A percentile compares a stretch with the other conserved stretches of the same genome.
Conservation (phyloP, 1,140 invertebrate genomes). For the Heliconius eleuchia region DNA sequence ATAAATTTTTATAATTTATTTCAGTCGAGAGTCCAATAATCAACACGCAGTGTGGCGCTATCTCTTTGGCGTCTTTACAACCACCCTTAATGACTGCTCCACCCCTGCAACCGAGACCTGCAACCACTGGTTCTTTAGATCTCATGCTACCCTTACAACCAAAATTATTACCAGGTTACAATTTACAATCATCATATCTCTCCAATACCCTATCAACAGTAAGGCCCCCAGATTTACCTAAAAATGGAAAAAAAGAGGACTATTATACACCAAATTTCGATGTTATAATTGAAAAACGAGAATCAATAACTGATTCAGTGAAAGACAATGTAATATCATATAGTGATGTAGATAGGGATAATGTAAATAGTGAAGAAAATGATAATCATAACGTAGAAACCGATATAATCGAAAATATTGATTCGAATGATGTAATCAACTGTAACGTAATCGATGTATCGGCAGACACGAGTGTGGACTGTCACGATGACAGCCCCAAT, state of each 20-base stretch:
- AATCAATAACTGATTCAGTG: constrained; percentile 50
- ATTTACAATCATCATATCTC: constrained; percentile 72
- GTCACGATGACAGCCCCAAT: constrained; percentile 67
- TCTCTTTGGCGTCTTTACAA: constrained; percentile 76
- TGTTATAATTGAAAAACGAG: constrained; percentile 66
- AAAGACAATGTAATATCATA: constrained; percentile 47
- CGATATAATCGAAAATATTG: constrained; percentile 45
- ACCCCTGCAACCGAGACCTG: constrained; percentile 84
- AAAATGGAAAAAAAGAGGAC: constrained; percentile 48
- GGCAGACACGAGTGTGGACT: constrained; percentile 48
- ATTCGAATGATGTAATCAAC: constrained; percentile 65
- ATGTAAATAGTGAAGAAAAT: constrained; percentile 51
- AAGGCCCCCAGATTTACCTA: constrained; percentile 67
- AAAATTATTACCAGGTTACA: constrained; percentile 81
- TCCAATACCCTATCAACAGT: constrained; percentile 74
- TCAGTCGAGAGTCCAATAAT: constrained; percentile 77
- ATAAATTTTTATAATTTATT: constrained; percentile 45
- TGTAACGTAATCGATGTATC: constrained; percentile 61
- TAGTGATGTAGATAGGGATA: constrained; percentile 58
- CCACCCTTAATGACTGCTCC: constrained; percentile 77
- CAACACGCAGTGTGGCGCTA: constrained; percentile 74
- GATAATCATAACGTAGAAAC: constrained; percentile 46
- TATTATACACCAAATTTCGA: constrained; percentile 62
- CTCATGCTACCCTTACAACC: constrained; percentile 85
- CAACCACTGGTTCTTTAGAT: constrained; percentile 85